phyloP scores from a whole-genome alignment of 2,797 vertebrate species.

The Chrosomus eos region DNA sequence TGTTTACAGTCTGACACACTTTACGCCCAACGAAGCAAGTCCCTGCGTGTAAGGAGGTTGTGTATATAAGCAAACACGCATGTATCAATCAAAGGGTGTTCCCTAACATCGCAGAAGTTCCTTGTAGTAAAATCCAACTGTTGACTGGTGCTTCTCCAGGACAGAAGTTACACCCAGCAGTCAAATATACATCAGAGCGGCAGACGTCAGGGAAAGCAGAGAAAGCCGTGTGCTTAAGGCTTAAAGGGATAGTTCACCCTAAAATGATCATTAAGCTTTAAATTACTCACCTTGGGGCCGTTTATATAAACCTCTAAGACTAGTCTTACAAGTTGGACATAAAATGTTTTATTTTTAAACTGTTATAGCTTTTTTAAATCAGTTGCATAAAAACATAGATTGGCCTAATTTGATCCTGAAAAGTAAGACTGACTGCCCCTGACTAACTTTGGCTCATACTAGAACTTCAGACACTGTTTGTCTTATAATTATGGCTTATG shows the following conservation, averaged over 20 bases:
- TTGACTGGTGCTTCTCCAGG: conserved; percentile 27
- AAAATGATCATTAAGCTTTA: not conserved
- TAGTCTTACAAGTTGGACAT: too few species aligned
- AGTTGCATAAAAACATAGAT: too few species aligned
- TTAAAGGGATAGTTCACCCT: not conserved
- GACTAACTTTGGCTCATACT: too few species aligned
- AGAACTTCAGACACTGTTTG: too few species aligned
- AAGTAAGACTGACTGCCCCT: too few species aligned
- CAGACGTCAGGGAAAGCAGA: conserved; percentile 29
- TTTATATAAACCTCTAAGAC: too few species aligned
- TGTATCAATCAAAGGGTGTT: conserved; percentile 19
- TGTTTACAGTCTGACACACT: conserved; percentile 35
- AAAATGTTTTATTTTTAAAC: too few species aligned
- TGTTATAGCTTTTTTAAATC: too few species aligned
- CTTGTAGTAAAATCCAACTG: conserved; percentile 35
- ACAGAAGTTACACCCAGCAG: conserved; percentile 46
- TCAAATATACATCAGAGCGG: conserved; percentile 33
- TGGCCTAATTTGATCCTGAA: too few species aligned
- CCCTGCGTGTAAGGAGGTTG: conserved; percentile 11
- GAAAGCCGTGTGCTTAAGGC: conserved; percentile 2
- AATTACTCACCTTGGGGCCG: not conserved
- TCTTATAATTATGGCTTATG: too few species aligned
- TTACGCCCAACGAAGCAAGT: not conserved
- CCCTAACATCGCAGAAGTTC: not conserved
- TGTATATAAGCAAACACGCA: conserved; percentile 6